Evolutionary conservation across 2,888 invertebrate genomes (phyloP), one percentile per base, ranked within the genome.

Genomic region (Drosophila mimica): DNA sequence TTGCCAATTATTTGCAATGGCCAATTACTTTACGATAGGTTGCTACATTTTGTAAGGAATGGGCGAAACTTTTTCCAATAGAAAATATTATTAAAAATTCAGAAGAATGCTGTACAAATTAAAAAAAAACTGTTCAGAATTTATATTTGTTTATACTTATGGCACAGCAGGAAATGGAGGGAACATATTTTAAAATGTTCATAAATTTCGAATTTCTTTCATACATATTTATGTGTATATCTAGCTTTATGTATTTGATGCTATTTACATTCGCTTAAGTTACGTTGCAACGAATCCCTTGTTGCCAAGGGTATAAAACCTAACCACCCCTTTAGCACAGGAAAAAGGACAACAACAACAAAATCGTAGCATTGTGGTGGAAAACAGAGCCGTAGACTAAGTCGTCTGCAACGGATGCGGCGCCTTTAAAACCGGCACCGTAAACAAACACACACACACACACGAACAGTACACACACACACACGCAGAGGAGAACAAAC

Each of bases 321-420:
- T 36, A 73, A 68, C 74, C 62, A 73, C 74, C 74, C 74, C 38
- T 31, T 31, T 31, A 57, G n/a, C 43, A 57, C 31, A 31, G 31
- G 15, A 46, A 51, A 13, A 28, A 36, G 13, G 40, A 58, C 13
- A 36, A 28, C 11, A 9, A 20, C 13, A 40, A 52, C 15, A 20
- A 52, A 25, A 28, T 9, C 11, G 28, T 43, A 49, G 61, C 31
- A 60, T 40, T 48, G 68, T 59, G 40, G 13, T 68, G 49, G 30
- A 33, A 53, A 33, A 46, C 25, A 43, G 34, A 30, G 20, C 15
- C 31, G 33, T 17, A 25, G 33, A n/a, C 33, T 28, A 58, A 28
- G 28, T 30, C 40, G 51, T 20, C 6, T 40, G n/a, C 28, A 65
- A 51, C 58, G 65, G 59, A 65, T 59, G 65, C 59, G 51, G 51